Base-by-base conservation (phyloP, 92 coral and sea anemone genomes). In the Zoanthus gigantus region DNA sequence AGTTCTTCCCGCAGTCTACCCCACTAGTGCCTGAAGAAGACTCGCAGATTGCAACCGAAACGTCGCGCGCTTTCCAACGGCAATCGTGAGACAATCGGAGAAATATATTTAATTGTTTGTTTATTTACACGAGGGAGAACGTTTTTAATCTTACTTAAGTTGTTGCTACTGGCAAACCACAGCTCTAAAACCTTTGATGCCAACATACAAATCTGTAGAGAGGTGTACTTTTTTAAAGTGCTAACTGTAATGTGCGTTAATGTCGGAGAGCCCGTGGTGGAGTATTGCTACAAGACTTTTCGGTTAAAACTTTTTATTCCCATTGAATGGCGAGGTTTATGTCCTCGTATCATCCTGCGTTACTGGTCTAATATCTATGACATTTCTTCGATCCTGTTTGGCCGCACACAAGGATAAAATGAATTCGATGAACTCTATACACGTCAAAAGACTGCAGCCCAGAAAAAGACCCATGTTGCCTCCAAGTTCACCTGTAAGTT, bases 381-480 rank as follows among this genome's bases (percentile, higher is more conserved):
- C 2, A 0, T 63, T 63, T 30, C 30, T 18, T 23, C 28, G 69
- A n/a, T 46, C 67, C 9, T 31, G 67, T 63, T 13, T 81, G 10
- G 7, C 47, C 15, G 13, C 16, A 54, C 72, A 81, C 44, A 81
- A 15, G 48, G 74, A 46, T 13, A 81, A 11, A 12, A 28, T 2
- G 15, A 81, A 81, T 61, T 81, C 85, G 75, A 81, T 63, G 16
- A 81, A 81, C 74, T 81, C 85, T 44, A 81, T 42, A 16, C 66
- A 15, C 9, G 85, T 81, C 85, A 81, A 23, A 12, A 81, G 6
- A 37, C 85, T 81, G 57, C 85, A 81, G 18, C 85, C 85, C 4
- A 81, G 75, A 44, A 81, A 67, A 14, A 81, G 58, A 23, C 85
- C 85, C 85, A 81, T 81, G 76, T 81, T 81, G 11, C 85, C 85